phyloP scores from a whole-genome alignment of 1,140 invertebrate species.

The Stenopsyche tienmushanensis region DNA sequence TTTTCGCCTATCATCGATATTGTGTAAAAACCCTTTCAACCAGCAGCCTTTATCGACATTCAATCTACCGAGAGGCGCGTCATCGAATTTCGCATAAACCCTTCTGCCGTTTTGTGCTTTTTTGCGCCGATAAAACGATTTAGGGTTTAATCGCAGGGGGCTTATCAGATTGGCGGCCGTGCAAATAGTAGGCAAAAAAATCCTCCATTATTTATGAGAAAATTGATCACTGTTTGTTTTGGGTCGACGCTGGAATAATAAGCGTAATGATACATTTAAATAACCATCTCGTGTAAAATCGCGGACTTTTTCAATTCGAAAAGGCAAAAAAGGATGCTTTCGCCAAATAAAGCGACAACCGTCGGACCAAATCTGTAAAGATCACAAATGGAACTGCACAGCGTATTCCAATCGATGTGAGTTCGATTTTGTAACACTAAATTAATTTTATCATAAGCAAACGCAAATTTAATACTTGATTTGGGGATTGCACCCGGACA shows the following conservation, averaged over 20 bases:
- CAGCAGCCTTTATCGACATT: slow-evolving; percentile 8
- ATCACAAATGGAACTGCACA: slow-evolving; percentile 13
- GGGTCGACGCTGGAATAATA: neutral
- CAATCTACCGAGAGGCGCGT: neutral
- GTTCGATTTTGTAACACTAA: neutral
- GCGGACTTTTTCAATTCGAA: slow-evolving; percentile 20
- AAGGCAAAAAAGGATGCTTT: slow-evolving; percentile 17
- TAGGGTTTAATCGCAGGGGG: too few relatives aligned
- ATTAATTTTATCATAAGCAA: too few relatives aligned
- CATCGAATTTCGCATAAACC: slow-evolving; percentile 17
- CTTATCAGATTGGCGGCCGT: too few relatives aligned
- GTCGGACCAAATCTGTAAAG: slow-evolving; percentile 27
- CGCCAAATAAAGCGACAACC: slow-evolving; percentile 22
- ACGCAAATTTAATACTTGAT: too few relatives aligned
- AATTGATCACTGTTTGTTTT: neutral
- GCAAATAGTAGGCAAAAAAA: too few relatives aligned
- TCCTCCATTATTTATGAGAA: neutral
- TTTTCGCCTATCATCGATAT: neutral
- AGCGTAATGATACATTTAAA: slow-evolving; percentile 5
- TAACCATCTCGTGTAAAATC: slow-evolving; percentile 6
- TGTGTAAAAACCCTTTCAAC: slow-evolving; percentile 8
- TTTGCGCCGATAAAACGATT: too few relatives aligned
- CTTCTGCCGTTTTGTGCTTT: neutral
- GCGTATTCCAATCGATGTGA: neutral
- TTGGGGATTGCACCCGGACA: too few relatives aligned